Evolutionary conservation across 2,888 invertebrate genomes (phyloP), one percentile per base, ranked within the genome.

Genomic region (Norana najaformis): DNA sequence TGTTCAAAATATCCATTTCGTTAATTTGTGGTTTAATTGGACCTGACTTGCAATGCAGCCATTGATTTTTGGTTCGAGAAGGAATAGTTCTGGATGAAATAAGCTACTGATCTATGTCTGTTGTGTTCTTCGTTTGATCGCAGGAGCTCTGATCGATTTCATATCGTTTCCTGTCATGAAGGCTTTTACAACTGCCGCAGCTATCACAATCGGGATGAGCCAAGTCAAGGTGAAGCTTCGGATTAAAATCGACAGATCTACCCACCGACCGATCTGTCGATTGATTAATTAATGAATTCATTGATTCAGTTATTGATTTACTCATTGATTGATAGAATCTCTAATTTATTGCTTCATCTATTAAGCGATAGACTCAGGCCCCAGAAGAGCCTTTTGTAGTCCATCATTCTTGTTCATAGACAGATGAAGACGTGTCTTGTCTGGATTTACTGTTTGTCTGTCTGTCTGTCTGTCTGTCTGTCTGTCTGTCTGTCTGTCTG

Each of bases 81-180:
- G 13, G 16, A 41, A 41, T 11, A 41, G 3, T 14, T 18, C 18
- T 41, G 47, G 47, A 23, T 47, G 20, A 5, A 23, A 47, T 47
- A 20, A 47, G 20, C 47, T 20, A 47, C 23, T 47, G 47, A 69
- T n/a, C 5, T 34, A 0, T 53, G 6, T 89, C 30, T 41, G 3
- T 37, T 53, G 35, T 53, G 1, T 53, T 4, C 30, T 53, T 53
- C 3, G 18, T 36, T 88, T 47, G n/a, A 83, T 83, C 36, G 30
- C 93, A 94, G 95, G 95, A 69, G 93, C 94, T 37, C 90, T 95
- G 88, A 94, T 94, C 14, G 93, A 94, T 90, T 95, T 94, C 91
- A 94, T 95, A 41, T 94, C 94, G 3, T 93, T 93, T 90, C 94
- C 94, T 18, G 94, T 95, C 35, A 94, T 95, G 91, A 94, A 94